These are phyloP conservation scores for Drosophila monieri DNA, from an alignment of 2,888 invertebrate species.

Conservation along the genomic window DNA sequence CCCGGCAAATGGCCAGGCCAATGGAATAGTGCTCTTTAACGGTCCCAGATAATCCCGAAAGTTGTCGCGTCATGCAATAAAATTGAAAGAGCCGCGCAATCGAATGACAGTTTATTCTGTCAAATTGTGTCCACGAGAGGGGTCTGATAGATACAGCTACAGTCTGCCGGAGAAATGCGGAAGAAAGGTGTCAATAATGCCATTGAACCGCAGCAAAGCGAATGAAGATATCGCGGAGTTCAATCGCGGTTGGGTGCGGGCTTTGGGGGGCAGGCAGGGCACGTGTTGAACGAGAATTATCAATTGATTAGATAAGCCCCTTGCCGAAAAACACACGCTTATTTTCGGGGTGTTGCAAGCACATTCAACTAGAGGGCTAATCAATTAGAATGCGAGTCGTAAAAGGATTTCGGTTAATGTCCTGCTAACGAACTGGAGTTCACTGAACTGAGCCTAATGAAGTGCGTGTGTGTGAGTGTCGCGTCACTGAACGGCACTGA, in stretches of 20 bases:
- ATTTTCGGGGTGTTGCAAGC: background rate
- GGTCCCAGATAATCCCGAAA: constrained; percentile 39
- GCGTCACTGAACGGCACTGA: constrained; percentile 1
- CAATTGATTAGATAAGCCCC: constrained; percentile 35
- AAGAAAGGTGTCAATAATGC: constrained; percentile 43
- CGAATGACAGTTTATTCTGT: constrained; percentile 25
- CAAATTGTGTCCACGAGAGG: constrained; percentile 1
- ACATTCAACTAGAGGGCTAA: constrained; percentile 29
- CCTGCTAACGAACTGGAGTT: constrained; percentile 41
- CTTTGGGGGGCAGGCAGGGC: constrained; percentile 6
- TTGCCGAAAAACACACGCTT: constrained; percentile 2
- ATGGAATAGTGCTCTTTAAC: constrained; percentile 33
- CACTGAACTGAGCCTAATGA: constrained; percentile 43
- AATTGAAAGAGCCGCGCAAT: constrained; percentile 31
- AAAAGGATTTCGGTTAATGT: constrained; percentile 40
- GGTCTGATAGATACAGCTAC: background rate
- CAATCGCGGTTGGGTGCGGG: constrained; percentile 1
- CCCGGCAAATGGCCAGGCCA: constrained; percentile 15
- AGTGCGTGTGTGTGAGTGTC: constrained; percentile 13
- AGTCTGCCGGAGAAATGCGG: constrained; percentile 22
- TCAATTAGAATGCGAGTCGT: constrained; percentile 46
- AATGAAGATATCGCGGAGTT: constrained; percentile 32
- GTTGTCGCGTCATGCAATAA: constrained; percentile 61
- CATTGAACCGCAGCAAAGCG: constrained; percentile 38
- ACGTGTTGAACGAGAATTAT: constrained; percentile 40